Evolutionary conservation across 2,797 vertebrate genomes (phyloP), one percentile per base, ranked within the genome.

Genomic region (Chelidonichthys spinosus): DNA sequence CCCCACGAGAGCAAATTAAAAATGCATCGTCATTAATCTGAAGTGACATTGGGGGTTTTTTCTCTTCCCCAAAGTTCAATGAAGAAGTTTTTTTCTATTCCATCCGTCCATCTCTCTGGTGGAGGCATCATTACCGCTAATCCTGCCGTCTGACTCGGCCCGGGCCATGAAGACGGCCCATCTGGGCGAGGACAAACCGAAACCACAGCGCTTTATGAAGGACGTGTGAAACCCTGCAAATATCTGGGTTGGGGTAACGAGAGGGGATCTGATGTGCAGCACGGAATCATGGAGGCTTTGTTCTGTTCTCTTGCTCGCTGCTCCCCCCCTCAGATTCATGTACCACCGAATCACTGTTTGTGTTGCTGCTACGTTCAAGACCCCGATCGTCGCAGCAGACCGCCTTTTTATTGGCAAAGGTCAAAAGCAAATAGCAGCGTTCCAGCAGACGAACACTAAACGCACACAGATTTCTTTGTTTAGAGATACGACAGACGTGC

Each of bases 161-260:
- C 49, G 63, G 66, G 72, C 73, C 74, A 82, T 64, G 53, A 62
- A 86, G 55, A 76, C 36, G 56, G 75, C 71, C 73, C 83, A 85
- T 84, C 77, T 85, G 74, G 76, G 74, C 8, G 5, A 43, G 44
- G 60, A 47, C 0, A 53, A 79, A 79, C 72, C 71, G 39, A 83
- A 90, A 84, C 89, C 88, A 47, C 87, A 87, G 14, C 6, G 43
- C 68, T 69, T 85, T 49, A 78, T 65, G 67, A 87, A 81, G 87
- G 85, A 87, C 43, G 87, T 87, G 87, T 89, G 89, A 89, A 83
- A 82, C 54, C 49, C 53, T 69, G 73, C 69, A 71, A 83, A 78
- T 74, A 73, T 82, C 85, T 83, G 58, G 70, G 65, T 79, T 63
- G 56, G 65, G 52, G 72, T 81, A 81, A 88, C 81, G 74, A 78